These are phyloP conservation scores for Amazonetta brasiliensis DNA, from an alignment of 2,797 vertebrate species.

Conservation along the genomic window DNA sequence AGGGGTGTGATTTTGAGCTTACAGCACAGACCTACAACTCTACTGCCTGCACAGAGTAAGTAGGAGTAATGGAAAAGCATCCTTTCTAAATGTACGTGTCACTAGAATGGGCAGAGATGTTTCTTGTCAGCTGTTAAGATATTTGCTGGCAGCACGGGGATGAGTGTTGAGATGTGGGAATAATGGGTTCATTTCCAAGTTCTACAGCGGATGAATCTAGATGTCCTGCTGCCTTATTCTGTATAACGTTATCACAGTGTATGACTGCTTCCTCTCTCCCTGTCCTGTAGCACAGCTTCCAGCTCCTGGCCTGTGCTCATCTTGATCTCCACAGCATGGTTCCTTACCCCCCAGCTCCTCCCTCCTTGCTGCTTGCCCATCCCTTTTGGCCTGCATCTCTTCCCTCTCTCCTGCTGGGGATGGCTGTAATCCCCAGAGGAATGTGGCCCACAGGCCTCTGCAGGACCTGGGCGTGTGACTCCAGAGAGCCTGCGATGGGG, in stretches of 20 bases:
- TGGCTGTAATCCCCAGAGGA: not conserved
- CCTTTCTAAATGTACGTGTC: not conserved
- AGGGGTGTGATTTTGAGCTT: not conserved
- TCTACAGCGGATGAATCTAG: not conserved
- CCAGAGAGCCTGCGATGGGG: not conserved
- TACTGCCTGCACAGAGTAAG: not conserved
- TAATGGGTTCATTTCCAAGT: not conserved
- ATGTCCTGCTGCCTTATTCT: not conserved
- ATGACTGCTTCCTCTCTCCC: not conserved
- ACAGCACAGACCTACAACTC: not conserved
- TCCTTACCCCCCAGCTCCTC: not conserved
- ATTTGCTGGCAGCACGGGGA: constrained; percentile 20
- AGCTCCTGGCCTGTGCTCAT: not conserved
- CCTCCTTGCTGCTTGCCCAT: not conserved
- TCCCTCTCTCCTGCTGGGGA: not conserved
- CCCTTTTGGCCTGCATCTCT: constrained; percentile 10
- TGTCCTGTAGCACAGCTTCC: not conserved
- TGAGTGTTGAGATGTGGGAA: not conserved
- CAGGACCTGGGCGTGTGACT: not conserved
- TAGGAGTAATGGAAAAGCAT: constrained; percentile 18
- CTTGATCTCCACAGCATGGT: not conserved
- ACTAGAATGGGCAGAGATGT: not conserved
- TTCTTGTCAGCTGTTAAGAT: constrained; percentile 32
- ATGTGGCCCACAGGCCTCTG: constrained; percentile 39
- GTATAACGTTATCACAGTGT: not conserved